Percentiles rank a stretch among this genome's conserved stretches.
Conservation (phyloP, 2,113 vertebrate species). For the Pseudorectes ferrugineus region DNA sequence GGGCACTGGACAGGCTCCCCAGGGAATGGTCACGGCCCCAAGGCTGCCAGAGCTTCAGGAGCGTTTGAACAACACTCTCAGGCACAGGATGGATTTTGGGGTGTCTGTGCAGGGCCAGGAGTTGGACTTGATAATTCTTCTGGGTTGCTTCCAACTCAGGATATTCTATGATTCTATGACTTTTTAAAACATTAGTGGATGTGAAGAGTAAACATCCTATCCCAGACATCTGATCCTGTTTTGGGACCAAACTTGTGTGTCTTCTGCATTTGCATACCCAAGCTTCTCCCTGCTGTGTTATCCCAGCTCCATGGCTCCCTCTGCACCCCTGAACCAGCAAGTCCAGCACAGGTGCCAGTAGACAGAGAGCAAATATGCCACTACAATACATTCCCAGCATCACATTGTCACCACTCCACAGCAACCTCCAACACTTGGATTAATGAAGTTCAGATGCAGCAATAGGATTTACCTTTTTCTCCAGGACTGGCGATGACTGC, state of each 20-base stretch:
- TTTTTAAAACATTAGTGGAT: not conserved
- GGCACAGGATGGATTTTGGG: not conserved
- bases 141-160: not conserved
- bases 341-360: not conserved
- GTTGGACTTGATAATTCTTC: not conserved
- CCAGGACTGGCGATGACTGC: constrained; percentile 94
- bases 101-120: not conserved
- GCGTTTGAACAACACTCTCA: not conserved
- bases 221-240: not conserved
- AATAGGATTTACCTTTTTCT: constrained; percentile 92
- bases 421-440: not conserved
- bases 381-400: not conserved
- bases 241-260: not conserved
- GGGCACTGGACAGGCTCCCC: not conserved
- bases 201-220: not conserved
- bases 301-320: not conserved
- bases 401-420: not conserved
- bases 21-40: not conserved
- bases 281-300: not conserved
- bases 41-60: not conserved
- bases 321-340: accelerated
- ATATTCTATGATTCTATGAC: not conserved
- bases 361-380: not conserved
- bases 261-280: not conserved
- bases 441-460: not conserved